Percentiles rank a stretch among this genome's conserved stretches.
Conservation (phyloP, 2,113 vertebrate genomes). For the Todiramphus chloris region DNA sequence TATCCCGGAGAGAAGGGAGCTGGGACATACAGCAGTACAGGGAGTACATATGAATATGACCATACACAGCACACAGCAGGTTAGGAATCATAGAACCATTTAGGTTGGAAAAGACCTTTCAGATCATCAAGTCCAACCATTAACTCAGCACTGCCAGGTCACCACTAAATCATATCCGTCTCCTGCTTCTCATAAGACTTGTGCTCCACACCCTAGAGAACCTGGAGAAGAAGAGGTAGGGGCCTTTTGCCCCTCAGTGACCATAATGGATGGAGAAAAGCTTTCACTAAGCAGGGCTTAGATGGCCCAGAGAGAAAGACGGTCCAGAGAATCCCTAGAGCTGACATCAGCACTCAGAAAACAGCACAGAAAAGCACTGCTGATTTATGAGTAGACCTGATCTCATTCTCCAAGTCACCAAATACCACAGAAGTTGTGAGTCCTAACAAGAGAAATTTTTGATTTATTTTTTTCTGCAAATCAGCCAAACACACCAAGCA, state of each 20-base stretch:
- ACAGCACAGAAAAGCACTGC: not conserved
- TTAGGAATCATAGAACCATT: not conserved
- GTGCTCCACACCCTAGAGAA: not conserved
- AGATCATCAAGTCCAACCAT: not conserved
- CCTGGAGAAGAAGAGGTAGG: not conserved
- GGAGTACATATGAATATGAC: fast-evolving
- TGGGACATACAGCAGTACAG: not conserved
- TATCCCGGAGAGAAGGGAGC: not conserved
- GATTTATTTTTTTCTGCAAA: not conserved
- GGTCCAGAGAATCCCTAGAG: not conserved
- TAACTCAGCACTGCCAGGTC: not conserved
- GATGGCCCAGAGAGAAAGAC: not conserved
- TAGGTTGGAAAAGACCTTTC: not conserved
- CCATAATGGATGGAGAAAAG: not conserved
- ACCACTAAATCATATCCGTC: too few species aligned
- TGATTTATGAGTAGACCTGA: not conserved
- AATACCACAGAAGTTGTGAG: not conserved
- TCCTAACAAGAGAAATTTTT: not conserved
- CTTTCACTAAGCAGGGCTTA: not conserved
- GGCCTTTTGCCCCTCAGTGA: not conserved
- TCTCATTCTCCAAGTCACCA: not conserved
- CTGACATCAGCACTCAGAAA: not conserved
- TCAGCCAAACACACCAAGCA: not conserved
- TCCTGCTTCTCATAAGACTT: too few species aligned
- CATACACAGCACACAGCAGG: not conserved